Conservation (phyloP, 2,888 invertebrate species). For the Cheiracanthium punctorium region DNA sequence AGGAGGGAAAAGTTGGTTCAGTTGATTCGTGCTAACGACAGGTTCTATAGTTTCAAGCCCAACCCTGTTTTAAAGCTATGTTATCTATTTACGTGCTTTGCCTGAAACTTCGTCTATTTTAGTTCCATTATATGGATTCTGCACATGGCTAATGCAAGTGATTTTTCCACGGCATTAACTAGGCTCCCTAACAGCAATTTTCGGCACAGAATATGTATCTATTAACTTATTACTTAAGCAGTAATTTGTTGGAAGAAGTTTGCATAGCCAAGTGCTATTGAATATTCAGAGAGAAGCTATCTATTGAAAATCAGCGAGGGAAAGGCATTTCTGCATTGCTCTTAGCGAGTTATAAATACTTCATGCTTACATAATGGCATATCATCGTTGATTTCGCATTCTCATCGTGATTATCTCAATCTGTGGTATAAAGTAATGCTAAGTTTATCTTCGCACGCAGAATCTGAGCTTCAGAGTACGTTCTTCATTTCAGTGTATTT, state of each 20-base stretch:
- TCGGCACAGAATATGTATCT: slow-evolving; percentile 36
- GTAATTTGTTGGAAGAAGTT: slow-evolving; percentile 56
- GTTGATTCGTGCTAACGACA: not conserved
- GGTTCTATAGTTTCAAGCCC: not conserved
- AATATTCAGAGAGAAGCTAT: slow-evolving; percentile 48
- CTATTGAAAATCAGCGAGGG: slow-evolving; percentile 35
- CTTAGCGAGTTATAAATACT: slow-evolving; percentile 52
- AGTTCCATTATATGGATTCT: slow-evolving; percentile 2
- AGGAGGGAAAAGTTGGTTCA: not conserved
- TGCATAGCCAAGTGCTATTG: slow-evolving; percentile 38
- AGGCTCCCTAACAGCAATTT: slow-evolving; percentile 9
- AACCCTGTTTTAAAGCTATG: slow-evolving; percentile 8
- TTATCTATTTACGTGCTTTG: slow-evolving; percentile 12
- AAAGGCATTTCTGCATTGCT: slow-evolving; percentile 31
- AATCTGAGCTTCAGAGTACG: too few relatives aligned
- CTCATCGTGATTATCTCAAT: slow-evolving; percentile 40
- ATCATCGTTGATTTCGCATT: not conserved
- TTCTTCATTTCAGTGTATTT: too few relatives aligned
- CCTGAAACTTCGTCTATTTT: not conserved
- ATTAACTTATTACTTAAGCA: slow-evolving; percentile 47
- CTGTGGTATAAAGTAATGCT: slow-evolving; percentile 14
- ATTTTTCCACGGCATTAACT: slow-evolving; percentile 35
- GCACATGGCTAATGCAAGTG: slow-evolving; percentile 8
- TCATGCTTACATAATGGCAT: slow-evolving; percentile 46
- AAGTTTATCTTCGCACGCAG: slow-evolving; percentile 7